Percentiles rank a stretch among this genome's conserved stretches.
phyloP scores from a whole-genome alignment of 2,888 invertebrate species.

The Caenorhabditis angaria region DNA sequence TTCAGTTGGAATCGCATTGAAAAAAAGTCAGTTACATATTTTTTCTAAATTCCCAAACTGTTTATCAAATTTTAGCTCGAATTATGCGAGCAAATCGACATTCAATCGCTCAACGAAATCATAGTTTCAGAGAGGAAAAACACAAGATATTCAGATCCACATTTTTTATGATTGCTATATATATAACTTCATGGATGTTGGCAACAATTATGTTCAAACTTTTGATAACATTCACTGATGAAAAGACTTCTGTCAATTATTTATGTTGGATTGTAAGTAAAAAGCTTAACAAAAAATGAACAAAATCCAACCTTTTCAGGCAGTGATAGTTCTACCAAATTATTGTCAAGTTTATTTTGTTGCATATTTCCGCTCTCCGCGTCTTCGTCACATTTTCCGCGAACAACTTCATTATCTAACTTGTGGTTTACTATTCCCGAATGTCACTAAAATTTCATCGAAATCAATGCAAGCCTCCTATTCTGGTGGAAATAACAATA shows the following conservation, averaged over 20 bases:
- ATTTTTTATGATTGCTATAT: neutral
- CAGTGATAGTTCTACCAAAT: constrained; percentile 23
- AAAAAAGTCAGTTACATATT: too few relatives aligned
- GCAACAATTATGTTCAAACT: neutral
- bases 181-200: neutral
- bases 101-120: too few relatives aligned
- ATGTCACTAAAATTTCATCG: too few relatives aligned
- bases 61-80: neutral
- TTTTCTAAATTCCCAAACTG: too few relatives aligned
- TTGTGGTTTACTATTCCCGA: constrained; percentile 21
- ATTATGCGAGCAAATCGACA: too few relatives aligned
- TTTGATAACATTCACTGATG: neutral
- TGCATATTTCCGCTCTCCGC: constrained; percentile 21
- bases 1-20: too few relatives aligned
- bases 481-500: too few relatives aligned
- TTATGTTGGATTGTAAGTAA: neutral
- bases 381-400: constrained; percentile 15
- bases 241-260: too few relatives aligned
- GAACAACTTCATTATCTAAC: constrained; percentile 26
- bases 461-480: too few relatives aligned
- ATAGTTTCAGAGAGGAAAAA: neutral
- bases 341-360: constrained; percentile 27
- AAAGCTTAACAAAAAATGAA: too few relatives aligned
- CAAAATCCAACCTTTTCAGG: constrained; percentile 15
- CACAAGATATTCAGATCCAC: neutral